Percentiles rank a stretch among this genome's conserved stretches.
These are phyloP conservation scores for Rhamphomyia laevipes DNA, from an alignment of 2,888 invertebrate genomes.

Conservation along the genomic window DNA sequence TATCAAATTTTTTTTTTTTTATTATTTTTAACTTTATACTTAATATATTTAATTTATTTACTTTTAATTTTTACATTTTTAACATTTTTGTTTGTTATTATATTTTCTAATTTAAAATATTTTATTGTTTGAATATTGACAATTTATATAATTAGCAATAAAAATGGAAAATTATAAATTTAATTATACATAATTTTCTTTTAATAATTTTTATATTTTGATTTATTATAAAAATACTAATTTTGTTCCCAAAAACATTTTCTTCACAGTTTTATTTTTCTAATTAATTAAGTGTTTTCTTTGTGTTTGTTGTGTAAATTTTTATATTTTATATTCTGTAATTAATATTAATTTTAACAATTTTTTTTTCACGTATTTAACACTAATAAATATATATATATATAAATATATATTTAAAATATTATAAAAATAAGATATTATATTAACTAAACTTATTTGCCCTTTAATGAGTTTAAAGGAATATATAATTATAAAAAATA, in stretches of 20 bases:
- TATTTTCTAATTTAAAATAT: neutral
- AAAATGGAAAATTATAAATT: neutral
- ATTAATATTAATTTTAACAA: neutral
- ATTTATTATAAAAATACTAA: slow-evolving; percentile 25
- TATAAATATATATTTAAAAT: too few species aligned
- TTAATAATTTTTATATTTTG: slow-evolving; percentile 5
- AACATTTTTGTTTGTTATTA: neutral
- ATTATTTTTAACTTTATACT: neutral
- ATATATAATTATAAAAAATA: too few species aligned
- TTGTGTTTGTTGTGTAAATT: slow-evolving; percentile 7
- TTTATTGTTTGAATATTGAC: neutral
- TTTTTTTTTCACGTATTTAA: too few species aligned
- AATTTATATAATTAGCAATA: too few species aligned
- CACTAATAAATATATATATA: too few species aligned
- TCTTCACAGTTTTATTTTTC: slow-evolving; percentile 6
- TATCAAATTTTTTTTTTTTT: slow-evolving; percentile 2
- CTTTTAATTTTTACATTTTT: too few species aligned
- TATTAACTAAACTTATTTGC: too few species aligned
- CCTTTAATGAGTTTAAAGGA: too few species aligned
- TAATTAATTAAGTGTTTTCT: neutral
- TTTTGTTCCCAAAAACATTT: slow-evolving; percentile 36
- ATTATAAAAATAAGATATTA: too few species aligned
- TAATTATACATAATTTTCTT: neutral
- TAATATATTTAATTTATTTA: slow-evolving; percentile 2
- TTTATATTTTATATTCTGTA: slow-evolving; percentile 10